These are phyloP conservation scores for Antidorcas marsupialis DNA, from an alignment of 2,113 vertebrate genomes.

Conservation along the genomic window DNA sequence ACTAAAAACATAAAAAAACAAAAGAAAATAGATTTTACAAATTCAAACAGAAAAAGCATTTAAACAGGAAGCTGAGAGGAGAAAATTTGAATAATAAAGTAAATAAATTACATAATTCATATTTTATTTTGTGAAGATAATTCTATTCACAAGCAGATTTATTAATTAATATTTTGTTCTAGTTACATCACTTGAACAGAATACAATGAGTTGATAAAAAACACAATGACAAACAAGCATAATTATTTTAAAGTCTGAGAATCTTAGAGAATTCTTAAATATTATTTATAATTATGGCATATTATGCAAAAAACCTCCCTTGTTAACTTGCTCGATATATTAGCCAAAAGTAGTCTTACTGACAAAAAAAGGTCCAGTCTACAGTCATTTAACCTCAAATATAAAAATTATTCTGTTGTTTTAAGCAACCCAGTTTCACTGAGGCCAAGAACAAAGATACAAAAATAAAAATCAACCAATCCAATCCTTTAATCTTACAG, in stretches of 20 bases:
- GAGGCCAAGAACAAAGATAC: not conserved
- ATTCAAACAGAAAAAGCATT: constrained; percentile 10
- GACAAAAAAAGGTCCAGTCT: not conserved
- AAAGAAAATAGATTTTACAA: not conserved
- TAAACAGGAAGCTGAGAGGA: not conserved
- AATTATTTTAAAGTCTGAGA: not conserved
- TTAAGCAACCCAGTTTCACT: not conserved
- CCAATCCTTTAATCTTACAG: not conserved
- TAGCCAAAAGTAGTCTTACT: not conserved
- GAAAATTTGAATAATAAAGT: not conserved
- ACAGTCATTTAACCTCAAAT: not conserved
- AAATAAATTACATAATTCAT: not conserved
- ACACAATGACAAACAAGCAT: not conserved
- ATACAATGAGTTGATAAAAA: not conserved
- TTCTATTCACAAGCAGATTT: not conserved
- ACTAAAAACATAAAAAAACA: not conserved
- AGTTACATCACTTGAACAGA: constrained; percentile 17
- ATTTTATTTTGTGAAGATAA: constrained; percentile 20
- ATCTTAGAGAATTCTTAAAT: not conserved
- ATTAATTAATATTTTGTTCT: constrained; percentile 2
- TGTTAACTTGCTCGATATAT: not conserved
- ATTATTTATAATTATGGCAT: not conserved
- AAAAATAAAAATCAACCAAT: constrained; percentile 18
- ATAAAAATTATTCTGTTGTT: not conserved
- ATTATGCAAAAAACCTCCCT: not conserved